Evolutionary conservation across 2,888 invertebrate genomes (phyloP).

Genomic region (Plemyria rubiginata): DNA sequence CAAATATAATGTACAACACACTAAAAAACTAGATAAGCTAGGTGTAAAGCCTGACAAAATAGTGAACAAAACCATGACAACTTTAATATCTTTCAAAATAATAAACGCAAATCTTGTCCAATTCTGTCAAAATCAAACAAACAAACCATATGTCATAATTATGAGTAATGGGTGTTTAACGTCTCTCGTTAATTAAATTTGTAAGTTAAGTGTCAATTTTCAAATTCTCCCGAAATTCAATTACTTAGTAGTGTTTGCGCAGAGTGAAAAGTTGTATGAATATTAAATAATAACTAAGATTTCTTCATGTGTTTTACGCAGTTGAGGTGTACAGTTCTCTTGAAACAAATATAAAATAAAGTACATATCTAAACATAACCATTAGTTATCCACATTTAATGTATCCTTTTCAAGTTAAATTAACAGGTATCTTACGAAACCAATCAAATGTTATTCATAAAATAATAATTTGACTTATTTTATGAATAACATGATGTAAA

Average conservation of each 20-base stretch:
- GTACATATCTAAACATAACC: no score
- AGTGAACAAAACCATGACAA: not conserved
- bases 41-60: no score
- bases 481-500: no score
- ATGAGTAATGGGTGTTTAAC: conserved; percentile 22
- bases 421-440: no score
- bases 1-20: no score
- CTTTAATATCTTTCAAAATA: not conserved
- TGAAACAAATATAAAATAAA: not conserved
- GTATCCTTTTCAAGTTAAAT: no score
- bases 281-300: conserved; percentile 42
- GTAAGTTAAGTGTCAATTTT: conserved; percentile 82
- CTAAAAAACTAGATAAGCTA: no score
- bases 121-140: not conserved
- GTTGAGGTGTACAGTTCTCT: conserved; percentile 30
- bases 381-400: no score
- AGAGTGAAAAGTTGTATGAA: conserved; percentile 46
- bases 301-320: conserved; percentile 57
- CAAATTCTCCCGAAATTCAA: conserved; percentile 85
- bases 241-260: conserved; percentile 78
- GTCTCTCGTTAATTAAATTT: conserved; percentile 56
- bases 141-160: conserved; percentile 12
- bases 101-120: not conserved
- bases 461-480: no score
- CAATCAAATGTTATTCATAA: no score